phyloP scores from a whole-genome alignment of 1,140 invertebrate species.

The Camponotus floridanus region DNA sequence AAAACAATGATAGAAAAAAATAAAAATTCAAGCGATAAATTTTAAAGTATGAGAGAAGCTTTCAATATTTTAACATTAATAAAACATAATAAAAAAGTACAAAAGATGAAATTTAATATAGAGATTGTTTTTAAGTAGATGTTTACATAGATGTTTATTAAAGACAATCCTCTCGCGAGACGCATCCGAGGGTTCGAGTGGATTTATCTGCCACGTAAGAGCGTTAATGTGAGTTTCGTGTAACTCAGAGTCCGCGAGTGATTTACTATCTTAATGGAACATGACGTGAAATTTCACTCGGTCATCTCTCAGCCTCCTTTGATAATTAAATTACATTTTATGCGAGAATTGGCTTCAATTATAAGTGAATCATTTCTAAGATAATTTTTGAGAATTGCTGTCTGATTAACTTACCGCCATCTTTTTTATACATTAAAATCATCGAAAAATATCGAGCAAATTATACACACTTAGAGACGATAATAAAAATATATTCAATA shows the following conservation, averaged over 20 bases:
- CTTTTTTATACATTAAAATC: neutral
- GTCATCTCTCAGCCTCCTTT: conserved; percentile 34
- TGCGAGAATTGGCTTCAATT: conserved; percentile 16
- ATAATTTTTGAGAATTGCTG: neutral
- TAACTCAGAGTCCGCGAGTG: conserved; percentile 26
- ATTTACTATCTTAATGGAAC: conserved; percentile 73
- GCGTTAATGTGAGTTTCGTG: conserved; percentile 72
- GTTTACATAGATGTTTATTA: neutral
- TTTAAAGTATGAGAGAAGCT: neutral
- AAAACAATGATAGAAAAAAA: neutral
- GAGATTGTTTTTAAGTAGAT: no score
- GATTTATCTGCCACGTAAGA: conserved; percentile 64
- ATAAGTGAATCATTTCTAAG: neutral
- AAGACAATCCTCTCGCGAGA: neutral
- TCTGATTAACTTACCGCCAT: neutral
- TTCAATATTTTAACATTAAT: neutral
- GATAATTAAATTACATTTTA: conserved; percentile 71
- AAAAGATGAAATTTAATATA: conserved; percentile 1
- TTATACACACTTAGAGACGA: neutral
- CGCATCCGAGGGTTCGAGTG: neutral
- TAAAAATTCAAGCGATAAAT: neutral
- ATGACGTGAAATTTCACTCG: conserved; percentile 64
- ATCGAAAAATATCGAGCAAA: neutral
- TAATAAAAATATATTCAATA: neutral
- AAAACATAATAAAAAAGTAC: neutral